Evolutionary conservation across 2,888 invertebrate genomes (phyloP).

Genomic region (Acleris literana): DNA sequence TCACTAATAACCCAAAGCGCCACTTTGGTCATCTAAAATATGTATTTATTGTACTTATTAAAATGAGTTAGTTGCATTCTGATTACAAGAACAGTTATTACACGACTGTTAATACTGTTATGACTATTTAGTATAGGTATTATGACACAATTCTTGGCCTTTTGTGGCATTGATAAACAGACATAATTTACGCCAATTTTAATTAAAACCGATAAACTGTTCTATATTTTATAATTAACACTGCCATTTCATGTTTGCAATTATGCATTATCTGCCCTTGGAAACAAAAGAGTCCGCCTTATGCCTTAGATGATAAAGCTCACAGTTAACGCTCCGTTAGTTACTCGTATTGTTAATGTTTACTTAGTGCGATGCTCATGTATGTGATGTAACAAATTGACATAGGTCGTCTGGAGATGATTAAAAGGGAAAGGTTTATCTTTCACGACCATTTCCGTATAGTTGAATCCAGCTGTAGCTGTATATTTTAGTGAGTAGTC

Average conservation of each 20-base stretch:
- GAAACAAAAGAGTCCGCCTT: background rate
- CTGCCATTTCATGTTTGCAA: constrained; percentile 5
- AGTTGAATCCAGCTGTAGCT: no score
- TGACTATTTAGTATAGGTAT: constrained; percentile 11
- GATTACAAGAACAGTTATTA: no score
- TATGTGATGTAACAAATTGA: background rate
- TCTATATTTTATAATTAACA: constrained; percentile 22
- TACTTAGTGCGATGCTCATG: background rate
- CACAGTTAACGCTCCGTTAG: no score
- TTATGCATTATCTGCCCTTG: constrained; percentile 1
- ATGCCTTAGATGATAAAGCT: no score
- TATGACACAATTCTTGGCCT: constrained; percentile 7
- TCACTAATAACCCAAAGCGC: no score
- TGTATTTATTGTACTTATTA: no score
- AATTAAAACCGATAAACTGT: constrained; percentile 19
- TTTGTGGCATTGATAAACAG: constrained; percentile 13
- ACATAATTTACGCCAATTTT: constrained; percentile 7
- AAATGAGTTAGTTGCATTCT: background rate
- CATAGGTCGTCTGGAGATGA: background rate
- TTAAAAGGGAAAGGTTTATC: no score
- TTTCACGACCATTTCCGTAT: no score
- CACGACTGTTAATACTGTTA: no score
- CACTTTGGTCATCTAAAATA: no score
- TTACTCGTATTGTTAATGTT: background rate
- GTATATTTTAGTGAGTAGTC: no score